Evolutionary conservation across 2,113 vertebrate species (phyloP).

Genomic region (Proteles cristata): DNA sequence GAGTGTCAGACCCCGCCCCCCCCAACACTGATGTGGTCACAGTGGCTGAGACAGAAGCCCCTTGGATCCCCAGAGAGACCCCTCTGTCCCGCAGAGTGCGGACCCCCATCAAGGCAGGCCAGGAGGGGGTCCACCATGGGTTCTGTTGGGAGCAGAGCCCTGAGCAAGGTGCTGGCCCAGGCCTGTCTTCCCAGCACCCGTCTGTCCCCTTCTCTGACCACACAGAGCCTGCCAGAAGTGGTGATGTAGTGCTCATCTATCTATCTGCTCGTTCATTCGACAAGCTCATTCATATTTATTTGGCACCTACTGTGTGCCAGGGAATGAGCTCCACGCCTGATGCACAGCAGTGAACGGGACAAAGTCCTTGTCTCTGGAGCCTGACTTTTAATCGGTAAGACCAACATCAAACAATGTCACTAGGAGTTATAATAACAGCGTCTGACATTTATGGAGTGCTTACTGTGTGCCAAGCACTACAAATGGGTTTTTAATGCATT

Average conservation of each 20-base stretch:
- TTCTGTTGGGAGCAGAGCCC: neutral
- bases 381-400: neutral
- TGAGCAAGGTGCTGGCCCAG: neutral
- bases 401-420: neutral
- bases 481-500: neutral
- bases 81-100: neutral
- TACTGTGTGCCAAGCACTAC: neutral
- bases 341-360: neutral
- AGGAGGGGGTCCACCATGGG: rapidly evolving
- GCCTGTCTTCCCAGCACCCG: neutral
- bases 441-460: neutral
- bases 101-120: neutral
- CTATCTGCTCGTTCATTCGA: neutral
- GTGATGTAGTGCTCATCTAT: neutral
- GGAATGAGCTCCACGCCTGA: neutral
- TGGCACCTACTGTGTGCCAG: neutral
- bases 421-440: neutral
- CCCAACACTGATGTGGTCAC: neutral
- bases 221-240: neutral
- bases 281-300: neutral
- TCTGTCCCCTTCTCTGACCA: neutral
- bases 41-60: neutral
- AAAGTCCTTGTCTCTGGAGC: neutral
- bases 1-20: neutral
- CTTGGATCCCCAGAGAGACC: neutral